phyloP scores from a whole-genome alignment of 2,797 vertebrate species.

The Mallotus villosus region DNA sequence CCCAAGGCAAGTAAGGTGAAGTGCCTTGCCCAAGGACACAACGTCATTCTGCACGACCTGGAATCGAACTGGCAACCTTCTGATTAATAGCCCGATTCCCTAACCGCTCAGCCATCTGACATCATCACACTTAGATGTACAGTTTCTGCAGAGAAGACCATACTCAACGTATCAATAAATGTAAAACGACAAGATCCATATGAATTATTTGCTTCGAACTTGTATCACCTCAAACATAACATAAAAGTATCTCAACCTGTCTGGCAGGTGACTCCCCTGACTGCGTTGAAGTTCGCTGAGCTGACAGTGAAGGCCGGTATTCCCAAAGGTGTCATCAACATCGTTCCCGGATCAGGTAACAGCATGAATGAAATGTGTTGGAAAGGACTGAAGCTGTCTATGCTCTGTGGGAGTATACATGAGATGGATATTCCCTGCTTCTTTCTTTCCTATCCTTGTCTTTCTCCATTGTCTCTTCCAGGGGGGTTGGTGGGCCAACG shows the following conservation, averaged over 20 bases:
- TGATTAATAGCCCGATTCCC: too few relatives aligned
- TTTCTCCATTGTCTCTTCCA: conserved; percentile 39
- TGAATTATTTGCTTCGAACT: too few relatives aligned
- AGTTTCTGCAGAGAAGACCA: too few relatives aligned
- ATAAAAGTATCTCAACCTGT: too few relatives aligned
- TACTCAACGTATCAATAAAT: too few relatives aligned
- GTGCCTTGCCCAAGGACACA: too few relatives aligned
- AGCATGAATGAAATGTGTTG: neutral
- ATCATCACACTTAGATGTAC: too few relatives aligned
- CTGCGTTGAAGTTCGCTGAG: conserved; percentile 95
- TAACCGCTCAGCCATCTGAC: too few relatives aligned
- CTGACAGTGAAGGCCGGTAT: conserved; percentile 89
- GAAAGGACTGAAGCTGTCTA: neutral
- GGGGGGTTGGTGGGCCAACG: conserved; percentile 90
- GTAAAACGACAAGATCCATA: too few relatives aligned
- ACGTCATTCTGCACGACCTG: too few relatives aligned
- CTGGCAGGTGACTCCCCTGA: conserved; percentile 90
- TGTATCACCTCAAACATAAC: neutral
- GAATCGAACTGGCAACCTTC: too few relatives aligned
- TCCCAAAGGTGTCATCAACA: conserved; percentile 95
- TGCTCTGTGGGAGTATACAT: neutral
- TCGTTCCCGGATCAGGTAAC: conserved; percentile 93
- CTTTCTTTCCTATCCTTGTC: neutral
- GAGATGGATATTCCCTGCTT: neutral
- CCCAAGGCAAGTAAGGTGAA: too few relatives aligned